Evolutionary conservation across 1,140 invertebrate genomes (phyloP).

Genomic region (Leptinotarsa lineolata): DNA sequence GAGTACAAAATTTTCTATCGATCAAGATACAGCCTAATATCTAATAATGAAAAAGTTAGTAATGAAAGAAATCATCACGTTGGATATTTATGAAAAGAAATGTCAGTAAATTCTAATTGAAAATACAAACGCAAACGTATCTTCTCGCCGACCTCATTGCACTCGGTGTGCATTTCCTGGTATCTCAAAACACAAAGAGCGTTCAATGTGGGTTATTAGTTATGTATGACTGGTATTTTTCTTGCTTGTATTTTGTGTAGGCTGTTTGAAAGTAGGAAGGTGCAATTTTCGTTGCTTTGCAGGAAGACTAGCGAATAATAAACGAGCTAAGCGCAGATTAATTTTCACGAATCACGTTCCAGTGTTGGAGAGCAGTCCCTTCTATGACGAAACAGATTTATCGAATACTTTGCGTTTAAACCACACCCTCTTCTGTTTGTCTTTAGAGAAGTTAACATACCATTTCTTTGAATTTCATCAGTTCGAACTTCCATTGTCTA

Average conservation of each 20-base stretch:
- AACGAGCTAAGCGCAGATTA: background rate
- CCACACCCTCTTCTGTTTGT: too few species aligned
- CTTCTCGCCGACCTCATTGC: background rate
- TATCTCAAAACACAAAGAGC: background rate
- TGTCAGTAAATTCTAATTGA: background rate
- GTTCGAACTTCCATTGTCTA: too few species aligned
- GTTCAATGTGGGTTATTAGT: background rate
- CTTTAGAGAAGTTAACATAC: too few species aligned
- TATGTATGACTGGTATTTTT: background rate
- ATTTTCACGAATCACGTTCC: too few species aligned
- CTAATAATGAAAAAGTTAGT: too few species aligned
- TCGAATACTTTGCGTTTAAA: too few species aligned
- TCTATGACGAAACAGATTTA: too few species aligned
- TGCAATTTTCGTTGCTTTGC: background rate
- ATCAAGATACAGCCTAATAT: too few species aligned
- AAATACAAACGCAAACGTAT: background rate
- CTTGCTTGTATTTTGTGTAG: background rate
- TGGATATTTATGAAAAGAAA: background rate
- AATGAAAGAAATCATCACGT: background rate
- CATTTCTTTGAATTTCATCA: too few species aligned
- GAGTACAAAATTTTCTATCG: too few species aligned
- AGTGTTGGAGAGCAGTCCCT: too few species aligned
- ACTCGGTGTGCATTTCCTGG: background rate
- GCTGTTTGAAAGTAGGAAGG: slow-evolving; percentile 2
- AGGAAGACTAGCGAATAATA: background rate